Conservation (phyloP, 2,113 vertebrate species). For the Catagonus wagneri region DNA sequence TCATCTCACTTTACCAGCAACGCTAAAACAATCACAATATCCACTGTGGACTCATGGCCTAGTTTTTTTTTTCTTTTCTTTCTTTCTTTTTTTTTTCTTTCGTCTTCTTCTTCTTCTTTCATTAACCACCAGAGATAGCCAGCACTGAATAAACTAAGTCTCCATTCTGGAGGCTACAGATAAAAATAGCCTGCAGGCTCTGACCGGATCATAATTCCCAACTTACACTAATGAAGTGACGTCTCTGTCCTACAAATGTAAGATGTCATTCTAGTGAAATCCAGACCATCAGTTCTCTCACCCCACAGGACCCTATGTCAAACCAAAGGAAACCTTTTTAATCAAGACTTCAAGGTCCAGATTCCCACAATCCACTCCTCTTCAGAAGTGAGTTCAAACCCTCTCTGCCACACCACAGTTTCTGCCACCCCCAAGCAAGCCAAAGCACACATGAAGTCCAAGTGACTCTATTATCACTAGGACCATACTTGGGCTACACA, state of each 20-base stretch:
- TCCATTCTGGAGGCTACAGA: background rate
- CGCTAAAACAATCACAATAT: background rate
- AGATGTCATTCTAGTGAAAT: background rate
- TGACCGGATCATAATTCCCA: background rate
- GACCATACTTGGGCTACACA: background rate
- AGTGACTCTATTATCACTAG: background rate
- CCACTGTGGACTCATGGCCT: background rate
- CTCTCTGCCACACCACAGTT: background rate
- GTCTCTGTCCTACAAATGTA: background rate
- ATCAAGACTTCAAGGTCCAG: background rate
- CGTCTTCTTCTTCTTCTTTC: background rate
- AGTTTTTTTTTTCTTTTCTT: background rate
- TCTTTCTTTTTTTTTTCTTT: background rate
- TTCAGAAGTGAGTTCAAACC: background rate
- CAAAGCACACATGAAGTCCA: background rate
- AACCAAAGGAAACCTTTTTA: background rate
- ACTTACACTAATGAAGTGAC: background rate
- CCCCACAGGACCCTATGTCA: fast-evolving
- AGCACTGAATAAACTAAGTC: background rate
- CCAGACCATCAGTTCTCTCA: background rate
- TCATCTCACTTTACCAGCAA: background rate
- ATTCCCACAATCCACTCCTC: background rate
- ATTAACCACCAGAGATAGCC: background rate
- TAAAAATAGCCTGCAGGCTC: slow-evolving; percentile 40
- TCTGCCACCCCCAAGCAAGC: background rate